Percentiles rank a stretch among this genome's conserved stretches.
Conservation (phyloP, 2,888 invertebrate species). For the Drosophila anomalipes region DNA sequence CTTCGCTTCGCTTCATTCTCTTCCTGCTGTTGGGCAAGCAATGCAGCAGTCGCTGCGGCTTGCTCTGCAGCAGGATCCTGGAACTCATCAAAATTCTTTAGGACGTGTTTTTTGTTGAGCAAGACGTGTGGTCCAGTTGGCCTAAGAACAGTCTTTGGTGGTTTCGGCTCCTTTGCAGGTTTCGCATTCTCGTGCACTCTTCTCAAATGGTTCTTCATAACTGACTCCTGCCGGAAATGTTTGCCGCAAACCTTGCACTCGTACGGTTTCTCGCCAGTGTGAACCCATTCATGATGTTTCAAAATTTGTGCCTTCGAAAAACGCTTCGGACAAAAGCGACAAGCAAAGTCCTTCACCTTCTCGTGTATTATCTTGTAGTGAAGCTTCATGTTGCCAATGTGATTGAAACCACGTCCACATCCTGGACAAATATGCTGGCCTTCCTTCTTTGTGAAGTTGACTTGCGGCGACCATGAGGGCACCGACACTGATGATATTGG, state of each 20-base stretch:
- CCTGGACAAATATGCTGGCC: slow-evolving; percentile 83
- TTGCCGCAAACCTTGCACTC: slow-evolving; percentile 78
- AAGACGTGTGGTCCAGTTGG: slow-evolving; percentile 44
- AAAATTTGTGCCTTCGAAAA: slow-evolving; percentile 83
- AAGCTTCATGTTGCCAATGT: slow-evolving; percentile 80
- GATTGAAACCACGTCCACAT: slow-evolving; percentile 82
- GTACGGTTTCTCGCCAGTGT: slow-evolving; percentile 84
- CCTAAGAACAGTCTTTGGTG: slow-evolving; percentile 35
- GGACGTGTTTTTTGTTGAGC: slow-evolving; percentile 25
- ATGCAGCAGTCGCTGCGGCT: slow-evolving; percentile 77
- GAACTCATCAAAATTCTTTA: slow-evolving; percentile 64
- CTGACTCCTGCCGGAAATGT: slow-evolving; percentile 81
- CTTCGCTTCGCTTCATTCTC: slow-evolving; percentile 74
- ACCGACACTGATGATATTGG: slow-evolving; percentile 81
- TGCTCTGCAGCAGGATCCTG: slow-evolving; percentile 69
- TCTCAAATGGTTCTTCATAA: slow-evolving; percentile 78
- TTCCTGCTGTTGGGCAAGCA: slow-evolving; percentile 72
- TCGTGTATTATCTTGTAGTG: slow-evolving; percentile 83
- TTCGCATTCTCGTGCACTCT: slow-evolving; percentile 76
- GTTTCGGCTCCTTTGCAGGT: slow-evolving; percentile 53
- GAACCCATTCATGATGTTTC: slow-evolving; percentile 83
- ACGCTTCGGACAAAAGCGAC: slow-evolving; percentile 82
- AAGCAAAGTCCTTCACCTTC: slow-evolving; percentile 83
- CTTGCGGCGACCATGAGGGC: slow-evolving; percentile 82
- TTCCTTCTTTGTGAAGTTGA: slow-evolving; percentile 83